These are phyloP conservation scores for Myrmophylax atrothorax DNA, from an alignment of 2,113 vertebrate species.

Conservation along the genomic window DNA sequence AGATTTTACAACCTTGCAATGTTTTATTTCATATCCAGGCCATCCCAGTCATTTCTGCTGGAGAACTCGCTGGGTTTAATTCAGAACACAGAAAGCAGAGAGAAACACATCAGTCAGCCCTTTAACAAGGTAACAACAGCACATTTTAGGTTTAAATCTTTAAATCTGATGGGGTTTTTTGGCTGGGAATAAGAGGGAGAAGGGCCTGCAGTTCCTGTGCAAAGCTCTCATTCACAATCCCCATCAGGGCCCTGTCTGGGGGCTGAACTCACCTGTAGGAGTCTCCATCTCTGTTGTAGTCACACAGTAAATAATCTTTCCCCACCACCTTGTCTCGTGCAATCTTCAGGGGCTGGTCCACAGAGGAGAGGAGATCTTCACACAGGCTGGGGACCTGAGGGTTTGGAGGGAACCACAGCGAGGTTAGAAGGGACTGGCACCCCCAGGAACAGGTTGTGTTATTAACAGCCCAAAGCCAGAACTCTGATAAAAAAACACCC, in stretches of 20 bases:
- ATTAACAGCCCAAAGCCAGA: neutral
- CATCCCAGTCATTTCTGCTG: neutral
- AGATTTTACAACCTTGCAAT: neutral
- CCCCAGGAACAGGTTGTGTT: neutral
- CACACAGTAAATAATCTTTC: constrained; percentile 97
- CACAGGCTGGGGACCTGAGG: constrained; percentile 91
- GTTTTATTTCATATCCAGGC: neutral
- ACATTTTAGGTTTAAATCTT: neutral
- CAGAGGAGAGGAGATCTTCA: constrained; percentile 98
- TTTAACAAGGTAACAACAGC: neutral
- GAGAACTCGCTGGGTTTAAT: neutral
- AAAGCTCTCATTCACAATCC: accelerated
- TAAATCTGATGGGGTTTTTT: neutral
- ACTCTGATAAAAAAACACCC: neutral
- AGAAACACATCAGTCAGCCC: neutral
- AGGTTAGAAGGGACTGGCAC: neutral
- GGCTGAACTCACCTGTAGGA: constrained; percentile 87
- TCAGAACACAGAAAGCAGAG: neutral
- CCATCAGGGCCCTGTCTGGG: neutral
- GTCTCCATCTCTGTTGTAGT: constrained; percentile 98
- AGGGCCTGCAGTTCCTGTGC: neutral
- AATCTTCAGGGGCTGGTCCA: constrained; percentile 98
- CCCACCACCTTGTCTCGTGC: constrained; percentile 95
- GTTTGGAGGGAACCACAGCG: neutral
- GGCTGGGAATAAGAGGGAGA: neutral